Conservation (phyloP, 2,797 vertebrate species). For the Anguilla pacifica region DNA sequence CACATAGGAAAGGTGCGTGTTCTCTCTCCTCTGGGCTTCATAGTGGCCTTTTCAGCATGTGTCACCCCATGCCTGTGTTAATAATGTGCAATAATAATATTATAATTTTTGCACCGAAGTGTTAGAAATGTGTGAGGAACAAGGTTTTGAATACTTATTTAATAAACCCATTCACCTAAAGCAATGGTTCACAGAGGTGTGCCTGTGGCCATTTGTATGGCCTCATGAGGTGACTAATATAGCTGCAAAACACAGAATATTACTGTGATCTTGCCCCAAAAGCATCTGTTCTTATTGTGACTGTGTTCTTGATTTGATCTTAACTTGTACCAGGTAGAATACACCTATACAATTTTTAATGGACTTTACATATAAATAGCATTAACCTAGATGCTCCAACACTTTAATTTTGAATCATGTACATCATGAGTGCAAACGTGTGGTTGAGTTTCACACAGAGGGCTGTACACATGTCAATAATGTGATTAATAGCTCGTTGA, state of each 20-base stretch:
- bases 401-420: neutral
- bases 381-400: neutral
- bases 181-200: neutral
- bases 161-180: neutral
- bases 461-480: neutral
- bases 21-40: neutral
- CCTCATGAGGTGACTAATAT: neutral
- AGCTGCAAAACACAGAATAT: neutral
- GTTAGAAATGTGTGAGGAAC: neutral
- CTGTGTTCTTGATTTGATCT: neutral
- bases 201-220: neutral
- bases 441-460: neutral
- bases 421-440: neutral
- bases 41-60: neutral
- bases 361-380: neutral
- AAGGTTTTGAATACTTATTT: neutral
- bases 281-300: neutral
- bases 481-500: neutral
- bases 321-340: neutral
- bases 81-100: neutral
- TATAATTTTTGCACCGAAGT: neutral
- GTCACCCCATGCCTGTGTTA: neutral
- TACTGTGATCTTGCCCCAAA: neutral
- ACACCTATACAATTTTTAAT: neutral
- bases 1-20: neutral